Evolutionary conservation across 2,113 vertebrate genomes (phyloP), one percentile per base, ranked within the genome.

Genomic region (Etheostoma cragini): DNA sequence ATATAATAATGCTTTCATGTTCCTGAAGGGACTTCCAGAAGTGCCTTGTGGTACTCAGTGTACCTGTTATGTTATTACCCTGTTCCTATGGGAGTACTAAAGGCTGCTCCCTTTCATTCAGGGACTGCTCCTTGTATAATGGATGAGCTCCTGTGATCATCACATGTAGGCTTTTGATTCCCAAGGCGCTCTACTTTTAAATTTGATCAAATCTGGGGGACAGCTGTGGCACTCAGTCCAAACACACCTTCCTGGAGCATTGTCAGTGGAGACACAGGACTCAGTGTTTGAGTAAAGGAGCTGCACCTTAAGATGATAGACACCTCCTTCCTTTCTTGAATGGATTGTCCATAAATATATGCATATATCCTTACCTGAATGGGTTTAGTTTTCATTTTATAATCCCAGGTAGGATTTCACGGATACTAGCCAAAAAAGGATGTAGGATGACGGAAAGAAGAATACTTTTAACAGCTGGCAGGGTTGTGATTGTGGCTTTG

Each of bases 301-400:
- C 50, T 42, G 0, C 4, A 73, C 12, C 2, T 0, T 38, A 56
- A 66, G 62, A 76, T 24, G 35, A 66, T 57, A 75, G 14, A 7
- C 15, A 1, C 50, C 38, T 7, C 62, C 22, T 47, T 70, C 26
- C 52, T 57, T 54, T 50, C 68, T 42, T 17, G 49, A 79, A 58
- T 87, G 49, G 69, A 87, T 89, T 81, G 52, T 30, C 19, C 56
- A 50, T 72, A 74, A 6, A 10, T 68, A 65, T 33, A 33, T 26
- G n/a, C n/a, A n/a, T n/a, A n/a, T n/a, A n/a, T n/a, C n/a, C n/a
- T n/a, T n/a, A n/a, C n/a, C n/a, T n/a, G n/a, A n/a, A n/a, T n/a
- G n/a, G n/a, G n/a, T n/a, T n/a, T n/a, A n/a, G n/a, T n/a, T 3
- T 35, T 35, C 1, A 8, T 8, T 35, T 35, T 35, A 8, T 35